Evolutionary conservation across 2,797 vertebrate genomes (phyloP).

Genomic region (Fistularia tabacaria): DNA sequence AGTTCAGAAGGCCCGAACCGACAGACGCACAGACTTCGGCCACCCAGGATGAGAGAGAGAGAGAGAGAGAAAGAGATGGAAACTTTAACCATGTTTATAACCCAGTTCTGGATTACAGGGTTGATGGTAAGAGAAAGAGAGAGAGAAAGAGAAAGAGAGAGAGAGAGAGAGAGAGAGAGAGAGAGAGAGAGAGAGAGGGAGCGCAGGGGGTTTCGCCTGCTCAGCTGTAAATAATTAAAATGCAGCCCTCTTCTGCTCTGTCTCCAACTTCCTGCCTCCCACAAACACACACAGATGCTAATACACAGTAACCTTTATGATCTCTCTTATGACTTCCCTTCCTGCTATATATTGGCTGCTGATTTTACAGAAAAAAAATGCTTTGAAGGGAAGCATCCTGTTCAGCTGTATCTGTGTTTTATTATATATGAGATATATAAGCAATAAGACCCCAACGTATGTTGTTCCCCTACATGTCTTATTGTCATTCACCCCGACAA

Average conservation of each 20-base stretch:
- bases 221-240: constrained; percentile 73
- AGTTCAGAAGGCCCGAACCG: too few species aligned
- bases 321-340: constrained; percentile 53
- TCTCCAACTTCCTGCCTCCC: constrained; percentile 14
- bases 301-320: constrained; percentile 38
- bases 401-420: constrained; percentile 31
- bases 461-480: background rate
- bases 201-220: constrained; percentile 43
- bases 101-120: constrained; percentile 75
- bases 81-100: constrained; percentile 75
- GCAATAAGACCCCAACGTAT: background rate
- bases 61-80: constrained; percentile 60
- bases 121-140: constrained; percentile 32
- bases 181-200: constrained; percentile 13
- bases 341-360: constrained; percentile 53
- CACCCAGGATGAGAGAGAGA: constrained; percentile 70
- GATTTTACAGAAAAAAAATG: constrained; percentile 52
- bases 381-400: constrained; percentile 34
- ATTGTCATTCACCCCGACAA: background rate
- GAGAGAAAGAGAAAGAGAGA: constrained; percentile 13
- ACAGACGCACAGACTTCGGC: constrained; percentile 49
- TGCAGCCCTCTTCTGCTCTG: constrained; percentile 27
- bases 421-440: background rate
- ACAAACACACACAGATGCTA: constrained; percentile 8
- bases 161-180: constrained; percentile 11